A percentile compares a stretch with the other conserved stretches of the same genome.
These are phyloP conservation scores for Ctenodactylus gundi DNA, from an alignment of 2,113 vertebrate species.

Conservation along the genomic window DNA sequence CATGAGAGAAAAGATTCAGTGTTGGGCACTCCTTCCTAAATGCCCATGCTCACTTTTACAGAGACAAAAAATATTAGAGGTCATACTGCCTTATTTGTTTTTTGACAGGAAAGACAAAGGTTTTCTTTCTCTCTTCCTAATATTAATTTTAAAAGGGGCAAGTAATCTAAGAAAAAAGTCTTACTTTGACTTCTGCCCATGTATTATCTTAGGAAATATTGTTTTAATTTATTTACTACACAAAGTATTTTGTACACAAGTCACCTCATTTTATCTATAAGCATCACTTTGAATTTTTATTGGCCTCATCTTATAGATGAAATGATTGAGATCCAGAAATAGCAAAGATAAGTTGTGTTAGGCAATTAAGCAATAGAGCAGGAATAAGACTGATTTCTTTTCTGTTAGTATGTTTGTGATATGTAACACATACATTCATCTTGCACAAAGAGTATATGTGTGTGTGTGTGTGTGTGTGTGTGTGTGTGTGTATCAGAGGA, in stretches of 20 bases:
- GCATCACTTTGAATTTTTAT: background rate
- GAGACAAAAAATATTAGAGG: background rate
- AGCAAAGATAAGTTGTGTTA: background rate
- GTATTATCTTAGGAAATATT: background rate
- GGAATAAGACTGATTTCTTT: background rate
- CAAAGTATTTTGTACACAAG: background rate
- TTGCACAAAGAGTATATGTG: no score
- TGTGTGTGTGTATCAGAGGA: no score
- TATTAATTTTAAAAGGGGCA: no score
- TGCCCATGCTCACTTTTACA: background rate
- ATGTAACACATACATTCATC: no score
- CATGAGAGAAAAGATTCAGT: background rate
- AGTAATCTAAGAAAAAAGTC: background rate
- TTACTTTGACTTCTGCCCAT: background rate
- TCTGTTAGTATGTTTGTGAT: no score
- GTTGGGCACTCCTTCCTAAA: background rate
- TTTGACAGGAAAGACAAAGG: background rate
- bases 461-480: no score
- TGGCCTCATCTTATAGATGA: background rate
- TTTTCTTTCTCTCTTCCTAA: background rate
- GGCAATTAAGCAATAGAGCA: background rate
- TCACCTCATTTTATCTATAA: constrained; percentile 6
- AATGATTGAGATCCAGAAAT: background rate
- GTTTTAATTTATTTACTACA: background rate
- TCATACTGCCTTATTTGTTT: background rate